phyloP scores from a whole-genome alignment of 2,113 vertebrate genomes.

The Erythrocercus mccallii region DNA sequence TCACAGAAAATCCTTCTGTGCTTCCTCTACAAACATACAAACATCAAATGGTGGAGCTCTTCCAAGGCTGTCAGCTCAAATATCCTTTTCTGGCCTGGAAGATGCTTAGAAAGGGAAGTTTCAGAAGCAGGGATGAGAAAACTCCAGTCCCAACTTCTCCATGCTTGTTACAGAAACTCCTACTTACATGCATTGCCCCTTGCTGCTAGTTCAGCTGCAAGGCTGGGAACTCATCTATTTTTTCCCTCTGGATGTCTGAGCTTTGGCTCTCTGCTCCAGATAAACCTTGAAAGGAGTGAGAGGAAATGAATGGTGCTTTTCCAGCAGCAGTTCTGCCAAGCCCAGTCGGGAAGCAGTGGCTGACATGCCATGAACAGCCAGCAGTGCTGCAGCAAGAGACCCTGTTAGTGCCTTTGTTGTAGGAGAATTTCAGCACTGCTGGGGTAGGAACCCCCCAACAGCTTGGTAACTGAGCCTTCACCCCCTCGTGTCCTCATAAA shows the following conservation, averaged over 20 bases:
- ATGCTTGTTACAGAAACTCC: not conserved
- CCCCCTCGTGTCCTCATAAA: conserved; percentile 81
- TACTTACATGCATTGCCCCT: not conserved
- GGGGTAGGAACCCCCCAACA: conserved; percentile 74
- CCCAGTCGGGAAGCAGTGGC: not conserved
- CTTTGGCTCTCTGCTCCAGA: not conserved
- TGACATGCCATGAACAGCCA: not conserved
- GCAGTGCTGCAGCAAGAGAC: not conserved
- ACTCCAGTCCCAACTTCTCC: not conserved
- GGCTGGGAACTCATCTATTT: not conserved
- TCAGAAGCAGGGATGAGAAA: not conserved
- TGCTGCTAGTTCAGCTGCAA: not conserved
- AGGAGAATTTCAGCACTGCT: conserved; percentile 45
- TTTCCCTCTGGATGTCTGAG: not conserved
- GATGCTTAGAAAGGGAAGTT: conserved; percentile 22
- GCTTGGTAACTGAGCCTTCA: conserved; percentile 79
- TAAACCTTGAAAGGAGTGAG: not conserved
- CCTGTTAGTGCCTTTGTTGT: not conserved
- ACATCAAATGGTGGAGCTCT: conserved; percentile 45
- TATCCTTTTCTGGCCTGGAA: not conserved
- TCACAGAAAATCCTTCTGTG: conserved; percentile 42
- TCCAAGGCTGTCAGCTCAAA: conserved; percentile 49
- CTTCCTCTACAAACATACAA: conserved; percentile 44
- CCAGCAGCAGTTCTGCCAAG: not conserved
- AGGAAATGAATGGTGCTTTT: not conserved